Evolutionary conservation across 2,113 vertebrate genomes (phyloP), one percentile per base, ranked within the genome.

Genomic region (Eulemur macaco): DNA sequence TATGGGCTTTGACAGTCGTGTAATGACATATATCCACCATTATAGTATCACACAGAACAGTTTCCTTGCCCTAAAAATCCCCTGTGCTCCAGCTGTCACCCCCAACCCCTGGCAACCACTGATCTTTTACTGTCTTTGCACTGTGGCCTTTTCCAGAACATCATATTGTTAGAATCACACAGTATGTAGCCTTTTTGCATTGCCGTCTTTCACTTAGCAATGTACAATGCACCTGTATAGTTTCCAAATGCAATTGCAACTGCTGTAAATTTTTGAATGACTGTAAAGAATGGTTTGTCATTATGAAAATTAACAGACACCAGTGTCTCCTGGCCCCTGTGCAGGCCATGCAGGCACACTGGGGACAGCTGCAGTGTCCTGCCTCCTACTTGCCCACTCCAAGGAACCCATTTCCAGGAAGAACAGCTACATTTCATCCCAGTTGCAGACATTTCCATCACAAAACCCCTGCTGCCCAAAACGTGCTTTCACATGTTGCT

Each of bases 191-290:
- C 29, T 34, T 63, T 20, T 20, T n/a, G 34, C 2, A 21, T 5
- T 50, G 50, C 34, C 56, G 6, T 17, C 18, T 68, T 73, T 39
- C 37, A 15, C 45, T 25, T 11, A 14, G 12, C 12, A 25, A 0
- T 17, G 10, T 27, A 15, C 9, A 20, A 1, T 6, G 21, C 0
- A 0, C 31, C 4, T 3, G 8, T 37, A 5, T 20, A 5, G 42
- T 25, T 86, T 86, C 29, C 45, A 80, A 17, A 45, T 37, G 10
- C 54, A 12, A 63, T 63, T 56, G 68, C 56, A 37, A 34, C 47
- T 31, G 50, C 5, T 64, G 17, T 10, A 1, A 8, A 20, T 5
- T n/a, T 88, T 17, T 39, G 37, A 17, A 34, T 15, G 39, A 5
- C 42, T 10, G 1, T 9, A 37, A 64, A 50, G 34, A 5, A 1